Evolutionary conservation across 2,888 invertebrate genomes (phyloP), one percentile per base, ranked within the genome.

Genomic region (Tiphia femorata): DNA sequence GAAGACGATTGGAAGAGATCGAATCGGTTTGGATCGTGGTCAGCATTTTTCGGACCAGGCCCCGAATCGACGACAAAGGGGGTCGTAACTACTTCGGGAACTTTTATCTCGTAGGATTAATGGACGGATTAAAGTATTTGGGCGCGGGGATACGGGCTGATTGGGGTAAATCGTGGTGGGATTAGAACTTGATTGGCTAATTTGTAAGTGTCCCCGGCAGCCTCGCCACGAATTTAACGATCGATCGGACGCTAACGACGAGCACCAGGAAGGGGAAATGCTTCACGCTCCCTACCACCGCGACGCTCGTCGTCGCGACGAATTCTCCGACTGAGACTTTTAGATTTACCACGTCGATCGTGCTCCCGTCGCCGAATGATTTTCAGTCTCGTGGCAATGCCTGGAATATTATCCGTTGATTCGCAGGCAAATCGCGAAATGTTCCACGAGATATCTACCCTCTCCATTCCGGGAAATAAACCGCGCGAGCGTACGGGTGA

Each of bases 151-250:
- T 80, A 75, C 79, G 79, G 79, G 77, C 75, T 74, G 79, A 81
- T 81, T 77, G 77, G 79, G 75, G 70, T 72, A 76, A 77, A 79
- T 79, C 77, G 76, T 69, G 74, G 70, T 66, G 78, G 81, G 82
- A 82, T 82, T 80, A 81, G 80, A 70, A 77, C 82, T 82, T 83
- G 83, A 82, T 83, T 83, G 83, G 81, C 83, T 83, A 82, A 83
- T 83, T 83, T 82, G 83, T 83, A 83, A 83, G 81, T 83, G 81
- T 83, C 83, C 73, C 69, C 69, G 65, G 74, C 81, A 79, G 79
- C 67, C 67, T n/a, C 52, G 62, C 66, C 62, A 55, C 65, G 62
- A 75, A 79, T 76, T 80, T 79, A 77, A 76, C 81, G 78, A 81
- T 82, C 81, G 81, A 80, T 80, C 72, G 59, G 19, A 38, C 46